phyloP scores from a whole-genome alignment of 1,140 invertebrate species.

The Pomacea maculata region DNA sequence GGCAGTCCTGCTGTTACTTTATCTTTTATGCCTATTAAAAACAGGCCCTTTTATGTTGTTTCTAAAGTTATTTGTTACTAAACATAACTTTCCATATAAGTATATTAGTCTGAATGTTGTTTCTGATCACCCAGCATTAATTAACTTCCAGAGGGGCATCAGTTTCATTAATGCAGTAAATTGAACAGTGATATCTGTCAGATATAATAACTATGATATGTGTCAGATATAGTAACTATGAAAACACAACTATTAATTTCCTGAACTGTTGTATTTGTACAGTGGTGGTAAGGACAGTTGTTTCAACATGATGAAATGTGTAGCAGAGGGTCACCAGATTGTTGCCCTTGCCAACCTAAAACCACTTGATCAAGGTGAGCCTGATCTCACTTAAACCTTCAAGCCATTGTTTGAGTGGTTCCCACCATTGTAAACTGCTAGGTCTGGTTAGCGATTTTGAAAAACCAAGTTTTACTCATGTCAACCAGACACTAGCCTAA shows the following conservation, averaged over 20 bases:
- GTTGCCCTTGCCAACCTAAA: constrained; percentile 95
- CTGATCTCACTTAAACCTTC: no score
- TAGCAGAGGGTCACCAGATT: constrained; percentile 93
- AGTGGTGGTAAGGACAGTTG: constrained; percentile 99
- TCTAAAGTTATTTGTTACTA: background rate
- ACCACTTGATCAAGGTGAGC: constrained; percentile 83
- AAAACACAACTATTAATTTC: background rate
- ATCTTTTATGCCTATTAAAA: no score
- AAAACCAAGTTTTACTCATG: no score
- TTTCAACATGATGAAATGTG: constrained; percentile 98
- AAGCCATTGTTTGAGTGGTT: no score
- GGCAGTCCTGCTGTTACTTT: no score
- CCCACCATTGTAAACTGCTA: no score
- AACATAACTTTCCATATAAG: background rate
- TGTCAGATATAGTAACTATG: background rate
- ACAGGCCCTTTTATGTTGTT: no score
- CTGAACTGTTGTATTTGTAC: constrained; percentile 57
- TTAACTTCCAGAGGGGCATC: no score
- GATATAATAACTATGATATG: background rate
- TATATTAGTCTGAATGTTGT: background rate
- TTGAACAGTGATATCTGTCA: background rate
- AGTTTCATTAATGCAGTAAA: background rate
- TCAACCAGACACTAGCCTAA: no score
- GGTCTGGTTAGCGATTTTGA: no score
- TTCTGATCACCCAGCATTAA: no score